phyloP scores from a whole-genome alignment of 2,888 invertebrate species.

The Troides helena region DNA sequence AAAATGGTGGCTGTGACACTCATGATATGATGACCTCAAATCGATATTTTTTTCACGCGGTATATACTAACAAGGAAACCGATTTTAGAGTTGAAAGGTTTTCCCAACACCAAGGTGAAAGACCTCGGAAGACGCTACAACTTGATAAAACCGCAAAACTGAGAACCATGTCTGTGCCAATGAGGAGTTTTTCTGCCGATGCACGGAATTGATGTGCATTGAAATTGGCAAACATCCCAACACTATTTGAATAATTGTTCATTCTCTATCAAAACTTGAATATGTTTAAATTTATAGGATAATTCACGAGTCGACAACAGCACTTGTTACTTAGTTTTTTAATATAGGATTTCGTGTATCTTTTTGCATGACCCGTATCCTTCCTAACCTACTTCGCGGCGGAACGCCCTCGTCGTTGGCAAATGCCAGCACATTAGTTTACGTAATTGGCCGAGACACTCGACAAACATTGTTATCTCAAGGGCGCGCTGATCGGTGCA shows the following conservation, averaged over 20 bases:
- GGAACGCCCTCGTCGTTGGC: slow-evolving; percentile 41
- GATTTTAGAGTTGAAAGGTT: slow-evolving; percentile 21
- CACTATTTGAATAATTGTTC: not conserved
- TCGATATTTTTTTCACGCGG: not conserved
- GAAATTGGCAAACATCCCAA: slow-evolving; percentile 24
- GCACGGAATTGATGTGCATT: slow-evolving; percentile 15
- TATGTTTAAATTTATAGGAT: too few relatives aligned
- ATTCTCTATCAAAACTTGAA: too few relatives aligned
- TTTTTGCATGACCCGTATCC: not conserved
- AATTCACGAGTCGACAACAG: too few relatives aligned
- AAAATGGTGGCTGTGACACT: too few relatives aligned
- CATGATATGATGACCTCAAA: too few relatives aligned
- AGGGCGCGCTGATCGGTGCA: slow-evolving; percentile 49
- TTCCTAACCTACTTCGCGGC: slow-evolving; percentile 17
- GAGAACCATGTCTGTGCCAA: slow-evolving; percentile 21
- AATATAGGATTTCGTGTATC: too few relatives aligned
- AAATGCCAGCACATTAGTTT: slow-evolving; percentile 46
- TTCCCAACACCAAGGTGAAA: slow-evolving; percentile 22
- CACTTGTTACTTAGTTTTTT: too few relatives aligned
- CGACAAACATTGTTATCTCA: slow-evolving; percentile 62
- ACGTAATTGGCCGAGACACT: slow-evolving; percentile 51
- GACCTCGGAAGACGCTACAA: slow-evolving; percentile 18
- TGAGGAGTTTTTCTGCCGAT: slow-evolving; percentile 10
- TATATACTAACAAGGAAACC: slow-evolving; percentile 5
- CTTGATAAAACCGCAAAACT: slow-evolving; percentile 21